A percentile compares a stretch with the other conserved stretches of the same genome.
phyloP scores from a whole-genome alignment of 2,888 invertebrate species.

The Brachyopa scutellaris region DNA sequence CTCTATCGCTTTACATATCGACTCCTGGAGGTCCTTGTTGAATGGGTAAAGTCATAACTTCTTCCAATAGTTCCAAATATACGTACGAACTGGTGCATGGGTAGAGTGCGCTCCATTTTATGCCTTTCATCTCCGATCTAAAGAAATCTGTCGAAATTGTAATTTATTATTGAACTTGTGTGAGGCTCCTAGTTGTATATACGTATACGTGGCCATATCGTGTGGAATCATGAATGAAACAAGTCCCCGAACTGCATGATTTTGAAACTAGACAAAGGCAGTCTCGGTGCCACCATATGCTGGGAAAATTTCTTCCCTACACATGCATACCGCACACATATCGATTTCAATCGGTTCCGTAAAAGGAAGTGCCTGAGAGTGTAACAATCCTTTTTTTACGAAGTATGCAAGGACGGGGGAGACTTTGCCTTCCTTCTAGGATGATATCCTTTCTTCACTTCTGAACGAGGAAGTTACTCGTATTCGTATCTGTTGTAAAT shows the following conservation, averaged over 20 bases:
- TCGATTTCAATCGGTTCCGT: slow-evolving; percentile 51
- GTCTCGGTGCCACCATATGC: slow-evolving; percentile 2
- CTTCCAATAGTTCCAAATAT: slow-evolving; percentile 60
- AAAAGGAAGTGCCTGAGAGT: slow-evolving; percentile 14
- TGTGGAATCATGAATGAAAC: slow-evolving; percentile 55
- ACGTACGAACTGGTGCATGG: not conserved
- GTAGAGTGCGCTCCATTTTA: not conserved
- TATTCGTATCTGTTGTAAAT: no score
- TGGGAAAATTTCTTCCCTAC: no score
- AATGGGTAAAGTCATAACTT: slow-evolving; percentile 67
- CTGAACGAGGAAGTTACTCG: slow-evolving; percentile 16
- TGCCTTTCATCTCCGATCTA: slow-evolving; percentile 41
- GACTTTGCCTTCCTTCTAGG: no score
- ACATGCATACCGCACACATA: slow-evolving; percentile 6
- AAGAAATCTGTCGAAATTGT: slow-evolving; percentile 68
- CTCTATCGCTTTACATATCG: not conserved
- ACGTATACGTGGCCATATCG: slow-evolving; percentile 20
- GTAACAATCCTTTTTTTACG: slow-evolving; percentile 18
- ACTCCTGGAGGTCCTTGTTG: slow-evolving; percentile 37
- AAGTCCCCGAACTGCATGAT: slow-evolving; percentile 22
- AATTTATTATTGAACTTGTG: slow-evolving; percentile 69
- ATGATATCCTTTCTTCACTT: slow-evolving; percentile 14
- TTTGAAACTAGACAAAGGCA: slow-evolving; percentile 22
- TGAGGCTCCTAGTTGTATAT: not conserved
- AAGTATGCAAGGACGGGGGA: no score